Evolutionary conservation across 1,140 invertebrate genomes (phyloP).

Genomic region (Prorops nasuta): DNA sequence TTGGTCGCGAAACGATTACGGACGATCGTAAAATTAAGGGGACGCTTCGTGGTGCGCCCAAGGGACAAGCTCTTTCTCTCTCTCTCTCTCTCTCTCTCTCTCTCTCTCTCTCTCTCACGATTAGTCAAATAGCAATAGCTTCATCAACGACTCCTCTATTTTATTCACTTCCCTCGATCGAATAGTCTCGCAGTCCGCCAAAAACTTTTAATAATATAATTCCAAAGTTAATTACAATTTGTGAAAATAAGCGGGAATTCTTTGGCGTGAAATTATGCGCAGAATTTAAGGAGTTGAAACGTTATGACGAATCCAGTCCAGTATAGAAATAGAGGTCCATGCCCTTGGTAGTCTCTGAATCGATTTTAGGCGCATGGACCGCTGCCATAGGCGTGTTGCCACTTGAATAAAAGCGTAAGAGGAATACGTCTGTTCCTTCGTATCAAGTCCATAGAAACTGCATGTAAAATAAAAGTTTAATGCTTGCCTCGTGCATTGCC

Average conservation of each 20-base stretch:
- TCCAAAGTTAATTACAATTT: too few species aligned
- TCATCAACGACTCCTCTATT: too few species aligned
- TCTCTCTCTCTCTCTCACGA: not conserved
- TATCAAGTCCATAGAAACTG: too few species aligned
- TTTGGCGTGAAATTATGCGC: too few species aligned
- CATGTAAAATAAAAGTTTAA: too few species aligned
- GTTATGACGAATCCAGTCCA: slow-evolving; percentile 29
- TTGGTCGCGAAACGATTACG: slow-evolving; percentile 35
- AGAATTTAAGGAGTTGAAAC: too few species aligned
- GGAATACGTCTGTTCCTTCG: too few species aligned
- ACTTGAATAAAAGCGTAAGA: slow-evolving; percentile 14
- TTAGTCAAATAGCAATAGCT: too few species aligned
- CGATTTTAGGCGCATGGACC: slow-evolving; percentile 40
- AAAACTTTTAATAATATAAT: too few species aligned
- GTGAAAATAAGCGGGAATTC: too few species aligned
- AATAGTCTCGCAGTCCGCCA: too few species aligned
- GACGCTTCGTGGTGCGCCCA: slow-evolving; percentile 3
- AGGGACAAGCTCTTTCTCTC: not conserved
- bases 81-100: not conserved
- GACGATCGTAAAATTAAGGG: slow-evolving; percentile 40
- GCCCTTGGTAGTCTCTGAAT: slow-evolving; percentile 38
- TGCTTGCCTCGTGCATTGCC: too few species aligned
- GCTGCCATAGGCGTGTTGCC: slow-evolving; percentile 25
- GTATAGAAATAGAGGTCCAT: slow-evolving; percentile 31
- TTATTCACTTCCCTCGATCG: not conserved